Evolutionary conservation across 1,140 invertebrate species (phyloP).

Genomic region (Mylabris phalerata): DNA sequence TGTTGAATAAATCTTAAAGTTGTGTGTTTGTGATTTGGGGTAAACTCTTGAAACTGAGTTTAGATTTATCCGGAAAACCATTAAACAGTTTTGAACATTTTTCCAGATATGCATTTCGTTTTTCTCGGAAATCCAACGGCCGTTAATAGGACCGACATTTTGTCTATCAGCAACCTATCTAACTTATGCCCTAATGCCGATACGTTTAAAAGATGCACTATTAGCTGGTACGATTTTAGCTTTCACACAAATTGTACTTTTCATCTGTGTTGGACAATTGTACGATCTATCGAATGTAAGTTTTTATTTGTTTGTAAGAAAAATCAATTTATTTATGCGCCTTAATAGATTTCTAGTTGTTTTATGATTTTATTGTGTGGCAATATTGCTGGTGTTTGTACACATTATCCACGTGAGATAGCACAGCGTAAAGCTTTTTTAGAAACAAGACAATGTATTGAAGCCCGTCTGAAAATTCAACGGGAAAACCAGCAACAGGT

Average conservation of each 20-base stretch:
- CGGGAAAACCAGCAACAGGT: slow-evolving; percentile 96
- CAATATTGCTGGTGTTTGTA: slow-evolving; percentile 84
- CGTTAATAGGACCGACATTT: slow-evolving; percentile 55
- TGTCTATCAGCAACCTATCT: slow-evolving; percentile 79
- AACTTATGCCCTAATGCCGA: slow-evolving; percentile 79
- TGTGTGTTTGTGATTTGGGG: no score
- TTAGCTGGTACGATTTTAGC: slow-evolving; percentile 63
- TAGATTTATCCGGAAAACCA: no score
- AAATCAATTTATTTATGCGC: neutral
- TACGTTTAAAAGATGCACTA: slow-evolving; percentile 71
- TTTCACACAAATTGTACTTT: slow-evolving; percentile 55
- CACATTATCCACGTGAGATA: slow-evolving; percentile 85
- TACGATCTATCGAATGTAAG: slow-evolving; percentile 24
- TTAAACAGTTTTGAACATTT: neutral
- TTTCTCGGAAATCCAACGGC: slow-evolving; percentile 31
- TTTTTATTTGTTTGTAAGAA: neutral
- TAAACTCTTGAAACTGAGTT: no score
- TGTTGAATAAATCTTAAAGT: no score
- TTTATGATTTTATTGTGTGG: slow-evolving; percentile 63
- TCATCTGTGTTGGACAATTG: slow-evolving; percentile 33
- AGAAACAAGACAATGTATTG: slow-evolving; percentile 90
- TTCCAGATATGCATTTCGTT: slow-evolving; percentile 40
- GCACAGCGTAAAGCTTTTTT: slow-evolving; percentile 89
- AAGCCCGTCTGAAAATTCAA: slow-evolving; percentile 84
- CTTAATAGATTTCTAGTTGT: slow-evolving; percentile 43